Evolutionary conservation across 2,113 vertebrate species (phyloP).

Genomic region (Solenodon paradoxus): DNA sequence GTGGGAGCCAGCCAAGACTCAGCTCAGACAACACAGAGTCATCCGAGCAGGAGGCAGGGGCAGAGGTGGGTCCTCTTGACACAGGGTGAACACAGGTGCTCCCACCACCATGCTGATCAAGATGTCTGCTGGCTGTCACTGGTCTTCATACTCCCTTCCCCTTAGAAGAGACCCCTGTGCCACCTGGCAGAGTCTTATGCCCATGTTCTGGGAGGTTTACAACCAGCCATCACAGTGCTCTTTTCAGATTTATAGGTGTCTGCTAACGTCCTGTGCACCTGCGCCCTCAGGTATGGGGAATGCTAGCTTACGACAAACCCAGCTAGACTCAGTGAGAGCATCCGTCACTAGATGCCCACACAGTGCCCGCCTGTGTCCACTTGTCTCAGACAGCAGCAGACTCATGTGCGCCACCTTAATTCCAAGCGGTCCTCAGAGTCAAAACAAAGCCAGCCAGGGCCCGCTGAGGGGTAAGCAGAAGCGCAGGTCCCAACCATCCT

Average conservation of each 20-base stretch:
- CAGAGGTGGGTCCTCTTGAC: not conserved
- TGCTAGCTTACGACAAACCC: not conserved
- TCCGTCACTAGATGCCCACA: not conserved
- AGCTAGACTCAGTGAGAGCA: not conserved
- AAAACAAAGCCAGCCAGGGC: not conserved
- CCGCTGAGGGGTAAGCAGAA: not conserved
- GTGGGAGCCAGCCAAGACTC: not conserved
- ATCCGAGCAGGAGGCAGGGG: not conserved
- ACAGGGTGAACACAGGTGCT: not conserved
- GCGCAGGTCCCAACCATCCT: not conserved
- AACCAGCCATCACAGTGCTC: rapidly evolving
- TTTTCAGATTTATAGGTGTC: not conserved
- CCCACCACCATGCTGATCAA: not conserved
- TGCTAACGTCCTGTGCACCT: not conserved
- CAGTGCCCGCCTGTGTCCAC: not conserved
- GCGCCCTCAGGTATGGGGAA: too few species aligned
- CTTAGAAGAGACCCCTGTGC: rapidly evolving
- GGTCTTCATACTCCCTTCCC: not conserved
- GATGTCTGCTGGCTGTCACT: not conserved
- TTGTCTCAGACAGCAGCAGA: not conserved
- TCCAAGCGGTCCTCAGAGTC: not conserved
- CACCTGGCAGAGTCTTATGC: not conserved
- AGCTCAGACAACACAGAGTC: not conserved
- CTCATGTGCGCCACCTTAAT: not conserved
- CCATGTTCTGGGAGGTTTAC: not conserved